These are phyloP conservation scores for Ganaspis sp. DNA, from an alignment of 1,140 invertebrate genomes.

Conservation along the genomic window DNA sequence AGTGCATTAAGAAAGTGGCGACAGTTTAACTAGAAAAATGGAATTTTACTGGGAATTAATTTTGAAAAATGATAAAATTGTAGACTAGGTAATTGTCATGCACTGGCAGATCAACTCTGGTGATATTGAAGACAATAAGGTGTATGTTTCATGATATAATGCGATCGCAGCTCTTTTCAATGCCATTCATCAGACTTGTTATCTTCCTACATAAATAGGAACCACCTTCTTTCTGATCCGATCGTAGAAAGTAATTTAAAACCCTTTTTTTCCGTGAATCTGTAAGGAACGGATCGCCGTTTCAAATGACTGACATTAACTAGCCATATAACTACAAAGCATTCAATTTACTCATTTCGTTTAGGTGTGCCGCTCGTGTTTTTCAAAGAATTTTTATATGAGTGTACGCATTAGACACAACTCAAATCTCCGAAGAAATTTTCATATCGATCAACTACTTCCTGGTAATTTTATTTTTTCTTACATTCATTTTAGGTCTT, in stretches of 20 bases:
- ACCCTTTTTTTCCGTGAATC: conserved; percentile 53
- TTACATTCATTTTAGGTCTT: background rate
- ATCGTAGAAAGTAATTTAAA: conserved; percentile 49
- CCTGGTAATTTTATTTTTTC: background rate
- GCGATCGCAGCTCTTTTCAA: conserved; percentile 7
- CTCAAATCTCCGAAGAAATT: background rate
- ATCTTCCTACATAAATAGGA: conserved; percentile 15
- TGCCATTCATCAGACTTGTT: conserved; percentile 5
- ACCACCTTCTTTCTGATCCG: conserved; percentile 3
- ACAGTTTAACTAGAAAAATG: background rate
- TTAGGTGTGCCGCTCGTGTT: conserved; percentile 42
- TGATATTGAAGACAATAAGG: conserved; percentile 18
- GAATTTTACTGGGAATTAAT: background rate
- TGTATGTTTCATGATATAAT: conserved; percentile 24
- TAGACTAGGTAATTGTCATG: background rate
- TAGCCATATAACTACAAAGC: conserved; percentile 46
- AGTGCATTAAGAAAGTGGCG: background rate
- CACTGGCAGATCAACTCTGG: background rate
- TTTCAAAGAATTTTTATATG: conserved; percentile 37
- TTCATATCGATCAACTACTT: background rate
- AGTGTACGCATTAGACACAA: conserved; percentile 4
- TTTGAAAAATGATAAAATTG: background rate
- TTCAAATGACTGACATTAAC: conserved; percentile 54
- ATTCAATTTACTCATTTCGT: conserved; percentile 60
- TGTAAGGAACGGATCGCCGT: conserved; percentile 42